Base-by-base conservation (phyloP, 2,888 invertebrate species). In the Nematopogon swammerdamellus region DNA sequence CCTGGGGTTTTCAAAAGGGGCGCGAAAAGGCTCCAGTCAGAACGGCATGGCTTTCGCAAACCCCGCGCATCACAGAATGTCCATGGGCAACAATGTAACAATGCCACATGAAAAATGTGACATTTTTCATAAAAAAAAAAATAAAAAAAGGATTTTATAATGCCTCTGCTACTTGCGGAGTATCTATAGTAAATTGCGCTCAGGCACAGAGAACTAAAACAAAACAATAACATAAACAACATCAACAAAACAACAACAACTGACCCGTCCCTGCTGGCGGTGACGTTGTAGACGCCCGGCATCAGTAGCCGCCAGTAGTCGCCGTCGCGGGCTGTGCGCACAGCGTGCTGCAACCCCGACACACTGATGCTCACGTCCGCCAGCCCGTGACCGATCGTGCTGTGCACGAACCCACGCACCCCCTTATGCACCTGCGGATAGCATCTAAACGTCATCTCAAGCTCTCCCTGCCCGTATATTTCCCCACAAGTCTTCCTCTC, bases 281-380 rank as follows among this genome's bases (percentile, higher is more conserved):
- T 92, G 44, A 97, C 65, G 55, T 88, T 88, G 65, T 97, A 96
- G 5, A 71, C 82, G 18, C 97, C 97, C 0, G 97, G 96, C 14
- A 87, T 65, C 6, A 98, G 73, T 19, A 99, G 72, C 20, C 96
- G 83, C 93, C 95, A 99, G 72, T 91, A 99, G 72, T 98, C 97
- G 0, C 99, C 98, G 53, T 82, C 80, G 6, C 65, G 65, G 0
- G 88, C 87, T 0, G 91, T 82, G 36, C 74, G 83, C 0, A 92
- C 83, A 2, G 76, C 70, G 65, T 96, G 96, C 25, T 85, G 72
- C 48, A 91, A 87, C 1, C 91, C 91, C 55, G 84, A 79, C 0
- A 97, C 86, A 1, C 81, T 71, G 42, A 99, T 85, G 16, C 85
- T 86, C 0, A 92, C 95, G 60, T 88, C 85, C 0, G 76, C 59